Percentiles rank a stretch among this genome's conserved stretches.
These are phyloP conservation scores for Pontoporia blainvillei DNA, from an alignment of 2,113 vertebrate species.

Conservation along the genomic window DNA sequence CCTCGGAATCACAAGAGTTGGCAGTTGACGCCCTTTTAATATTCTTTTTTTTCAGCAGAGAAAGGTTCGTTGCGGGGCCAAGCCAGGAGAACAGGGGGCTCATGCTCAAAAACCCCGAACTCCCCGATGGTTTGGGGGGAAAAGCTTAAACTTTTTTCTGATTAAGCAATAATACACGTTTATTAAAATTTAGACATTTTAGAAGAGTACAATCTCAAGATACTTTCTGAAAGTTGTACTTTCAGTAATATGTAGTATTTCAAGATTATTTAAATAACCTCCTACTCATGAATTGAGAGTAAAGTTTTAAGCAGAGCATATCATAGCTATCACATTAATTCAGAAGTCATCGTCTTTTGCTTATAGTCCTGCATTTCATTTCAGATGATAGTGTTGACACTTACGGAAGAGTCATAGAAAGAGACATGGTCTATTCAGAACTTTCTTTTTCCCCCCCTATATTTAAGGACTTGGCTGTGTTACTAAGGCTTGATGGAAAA, in stretches of 20 bases:
- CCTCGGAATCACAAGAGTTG: neutral
- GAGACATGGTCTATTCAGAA: neutral
- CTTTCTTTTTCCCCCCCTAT: neutral
- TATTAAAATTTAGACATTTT: neutral
- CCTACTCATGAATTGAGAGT: neutral
- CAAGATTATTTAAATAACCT: neutral
- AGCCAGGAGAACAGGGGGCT: too few species aligned
- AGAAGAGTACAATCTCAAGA: neutral
- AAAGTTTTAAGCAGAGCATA: neutral
- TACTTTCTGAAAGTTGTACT: neutral
- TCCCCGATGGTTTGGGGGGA: too few species aligned
- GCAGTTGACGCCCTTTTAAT: neutral
- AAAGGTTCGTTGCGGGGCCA: too few species aligned
- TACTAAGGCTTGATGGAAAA: slow-evolving; percentile 84
- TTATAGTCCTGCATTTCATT: neutral
- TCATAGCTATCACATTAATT: neutral
- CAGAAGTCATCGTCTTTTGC: neutral
- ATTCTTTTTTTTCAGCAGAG: too few species aligned
- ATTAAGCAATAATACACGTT: neutral
- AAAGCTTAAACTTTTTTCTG: neutral
- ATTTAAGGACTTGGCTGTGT: slow-evolving; percentile 81
- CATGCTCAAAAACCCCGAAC: too few species aligned
- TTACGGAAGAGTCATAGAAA: neutral
- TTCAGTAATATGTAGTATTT: neutral
- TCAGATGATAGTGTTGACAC: neutral